phyloP scores from a whole-genome alignment of 2,113 vertebrate species.

The Egretta garzetta region DNA sequence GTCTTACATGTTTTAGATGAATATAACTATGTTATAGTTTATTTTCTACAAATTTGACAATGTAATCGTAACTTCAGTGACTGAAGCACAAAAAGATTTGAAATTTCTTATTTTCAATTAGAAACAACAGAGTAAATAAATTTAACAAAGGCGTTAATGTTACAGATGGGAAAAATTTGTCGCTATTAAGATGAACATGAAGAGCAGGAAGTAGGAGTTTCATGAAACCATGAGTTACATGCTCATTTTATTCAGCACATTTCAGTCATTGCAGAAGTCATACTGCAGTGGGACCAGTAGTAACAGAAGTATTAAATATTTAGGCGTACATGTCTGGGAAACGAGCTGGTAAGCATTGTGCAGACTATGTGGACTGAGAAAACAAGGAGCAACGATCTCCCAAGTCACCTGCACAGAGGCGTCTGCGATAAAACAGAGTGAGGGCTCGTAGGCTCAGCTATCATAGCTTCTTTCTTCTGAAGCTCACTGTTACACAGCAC shows the following conservation, averaged over 20 bases:
- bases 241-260: background rate
- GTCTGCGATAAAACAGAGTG: background rate
- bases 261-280: background rate
- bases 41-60: background rate
- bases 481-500: background rate
- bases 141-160: background rate
- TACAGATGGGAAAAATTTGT: background rate
- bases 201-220: background rate
- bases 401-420: background rate
- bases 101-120: background rate
- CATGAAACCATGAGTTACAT: background rate
- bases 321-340: background rate
- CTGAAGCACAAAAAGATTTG: background rate
- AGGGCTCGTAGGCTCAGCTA: background rate
- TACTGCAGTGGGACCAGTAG: background rate
- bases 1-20: background rate
- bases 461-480: background rate
- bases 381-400: background rate
- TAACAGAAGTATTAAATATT: background rate
- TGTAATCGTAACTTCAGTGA: background rate
- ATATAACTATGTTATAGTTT: rapidly evolving
- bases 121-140: background rate
- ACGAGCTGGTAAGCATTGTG: background rate
- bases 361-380: background rate
- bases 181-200: background rate